Conservation (phyloP, 2,888 invertebrate genomes). For the Junonia oenone region DNA sequence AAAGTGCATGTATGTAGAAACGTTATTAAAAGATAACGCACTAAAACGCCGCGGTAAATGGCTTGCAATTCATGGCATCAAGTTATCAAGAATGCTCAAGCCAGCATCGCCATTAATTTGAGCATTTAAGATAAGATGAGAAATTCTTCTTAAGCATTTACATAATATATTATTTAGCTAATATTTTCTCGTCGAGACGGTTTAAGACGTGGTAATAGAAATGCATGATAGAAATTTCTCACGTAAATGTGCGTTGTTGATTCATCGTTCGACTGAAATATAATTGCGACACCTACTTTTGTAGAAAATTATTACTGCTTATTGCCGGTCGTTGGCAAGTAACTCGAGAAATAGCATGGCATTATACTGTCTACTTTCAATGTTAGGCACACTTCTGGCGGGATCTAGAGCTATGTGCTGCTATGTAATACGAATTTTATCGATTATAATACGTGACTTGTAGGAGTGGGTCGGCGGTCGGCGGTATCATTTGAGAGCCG, state of each 20-base stretch:
- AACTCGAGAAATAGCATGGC: conserved; percentile 37
- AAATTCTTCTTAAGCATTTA: conserved; percentile 12
- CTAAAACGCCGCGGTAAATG: conserved; percentile 1
- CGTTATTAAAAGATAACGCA: conserved; percentile 12
- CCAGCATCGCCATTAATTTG: conserved; percentile 18
- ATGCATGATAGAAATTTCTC: conserved; percentile 21
- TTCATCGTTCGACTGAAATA: conserved; percentile 9
- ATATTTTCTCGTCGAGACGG: neutral
- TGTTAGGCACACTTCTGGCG: conserved; percentile 32
- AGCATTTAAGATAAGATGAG: conserved; percentile 10
- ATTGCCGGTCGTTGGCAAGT: conserved; percentile 42
- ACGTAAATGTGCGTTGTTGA: conserved; percentile 5
- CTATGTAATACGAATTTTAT: conserved; percentile 26
- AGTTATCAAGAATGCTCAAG: conserved; percentile 15
- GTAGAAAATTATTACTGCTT: conserved; percentile 50
- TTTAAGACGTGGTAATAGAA: conserved; percentile 13
- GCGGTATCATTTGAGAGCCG: conserved; percentile 6
- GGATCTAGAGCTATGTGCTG: conserved; percentile 13
- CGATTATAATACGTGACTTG: conserved; percentile 22
- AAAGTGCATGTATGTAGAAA: conserved; percentile 10
- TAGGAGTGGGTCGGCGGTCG: conserved; percentile 10
- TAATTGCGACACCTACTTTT: conserved; percentile 52
- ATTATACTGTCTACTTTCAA: conserved; percentile 49
- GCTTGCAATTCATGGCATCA: conserved; percentile 6
- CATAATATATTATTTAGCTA: conserved; percentile 13